These are phyloP conservation scores for Tridacna crocea DNA, from an alignment of 2,888 invertebrate genomes.

Conservation along the genomic window DNA sequence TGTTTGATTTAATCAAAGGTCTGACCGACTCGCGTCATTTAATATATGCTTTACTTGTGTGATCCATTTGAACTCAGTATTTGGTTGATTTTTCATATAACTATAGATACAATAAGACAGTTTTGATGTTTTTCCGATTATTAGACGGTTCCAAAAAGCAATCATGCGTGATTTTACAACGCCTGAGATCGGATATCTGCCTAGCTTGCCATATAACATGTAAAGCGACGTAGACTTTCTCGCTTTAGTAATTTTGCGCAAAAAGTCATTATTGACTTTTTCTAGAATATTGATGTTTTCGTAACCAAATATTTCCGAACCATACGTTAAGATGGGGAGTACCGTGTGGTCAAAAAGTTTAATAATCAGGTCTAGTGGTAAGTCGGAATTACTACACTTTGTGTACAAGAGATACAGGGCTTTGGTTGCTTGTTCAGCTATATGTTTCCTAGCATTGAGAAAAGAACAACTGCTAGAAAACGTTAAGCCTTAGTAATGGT, in stretches of 20 bases:
- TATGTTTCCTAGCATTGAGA: constrained; percentile 11
- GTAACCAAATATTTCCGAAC: not conserved
- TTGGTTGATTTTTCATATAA: not conserved
- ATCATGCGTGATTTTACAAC: not conserved
- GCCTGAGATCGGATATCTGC: not conserved
- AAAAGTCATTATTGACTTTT: not conserved
- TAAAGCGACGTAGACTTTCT: not conserved
- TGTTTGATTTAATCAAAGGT: not conserved
- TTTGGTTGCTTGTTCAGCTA: constrained; percentile 24
- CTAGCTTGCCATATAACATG: not conserved
- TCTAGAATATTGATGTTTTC: constrained; percentile 3
- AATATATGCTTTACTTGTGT: not conserved
- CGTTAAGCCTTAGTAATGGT: not conserved
- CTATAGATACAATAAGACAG: not conserved
- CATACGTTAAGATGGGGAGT: not conserved
- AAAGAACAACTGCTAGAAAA: constrained; percentile 10
- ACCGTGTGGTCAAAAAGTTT: constrained; percentile 6
- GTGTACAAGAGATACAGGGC: constrained; percentile 7
- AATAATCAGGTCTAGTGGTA: not conserved
- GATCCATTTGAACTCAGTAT: not conserved
- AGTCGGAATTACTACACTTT: not conserved
- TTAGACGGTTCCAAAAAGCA: not conserved
- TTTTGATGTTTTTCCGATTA: not conserved
- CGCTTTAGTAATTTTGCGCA: not conserved
- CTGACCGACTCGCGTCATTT: not conserved